phyloP scores from a whole-genome alignment of 2,797 vertebrate genomes.

The Ptychadena robeensis region DNA sequence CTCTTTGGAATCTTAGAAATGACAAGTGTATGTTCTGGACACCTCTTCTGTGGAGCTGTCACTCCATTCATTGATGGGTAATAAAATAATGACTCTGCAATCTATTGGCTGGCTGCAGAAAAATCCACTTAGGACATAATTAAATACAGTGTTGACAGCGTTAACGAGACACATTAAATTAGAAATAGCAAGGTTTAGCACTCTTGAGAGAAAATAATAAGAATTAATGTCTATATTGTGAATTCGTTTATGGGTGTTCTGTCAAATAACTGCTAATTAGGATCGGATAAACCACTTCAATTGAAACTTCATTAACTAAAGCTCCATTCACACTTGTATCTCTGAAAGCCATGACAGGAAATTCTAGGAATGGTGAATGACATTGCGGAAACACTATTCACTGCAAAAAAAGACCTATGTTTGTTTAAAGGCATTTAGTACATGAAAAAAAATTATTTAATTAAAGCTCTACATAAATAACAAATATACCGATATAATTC shows the following conservation, averaged over 20 bases:
- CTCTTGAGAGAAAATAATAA: constrained; percentile 7
- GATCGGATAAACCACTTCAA: neutral
- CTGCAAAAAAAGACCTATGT: neutral
- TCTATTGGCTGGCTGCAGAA: constrained; percentile 9
- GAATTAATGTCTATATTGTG: constrained; percentile 2
- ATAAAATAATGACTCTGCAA: constrained; percentile 7
- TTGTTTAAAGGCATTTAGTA: neutral
- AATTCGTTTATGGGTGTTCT: neutral
- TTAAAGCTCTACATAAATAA: no score
- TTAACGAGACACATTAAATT: constrained; percentile 5
- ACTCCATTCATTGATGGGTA: neutral
- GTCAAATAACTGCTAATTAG: neutral
- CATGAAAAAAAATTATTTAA: neutral
- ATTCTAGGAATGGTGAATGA: neutral
- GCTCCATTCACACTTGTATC: neutral
- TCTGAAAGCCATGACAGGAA: neutral
- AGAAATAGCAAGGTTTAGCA: constrained; percentile 6
- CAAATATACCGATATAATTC: no score
- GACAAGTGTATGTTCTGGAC: neutral
- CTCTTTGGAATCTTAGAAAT: neutral
- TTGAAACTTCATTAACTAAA: neutral
- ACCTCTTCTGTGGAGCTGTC: neutral
- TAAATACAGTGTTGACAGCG: neutral
- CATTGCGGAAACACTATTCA: neutral
- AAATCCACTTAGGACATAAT: constrained; percentile 14